phyloP scores from a whole-genome alignment of 1,140 invertebrate species.

The Pseudoatta argentina region DNA sequence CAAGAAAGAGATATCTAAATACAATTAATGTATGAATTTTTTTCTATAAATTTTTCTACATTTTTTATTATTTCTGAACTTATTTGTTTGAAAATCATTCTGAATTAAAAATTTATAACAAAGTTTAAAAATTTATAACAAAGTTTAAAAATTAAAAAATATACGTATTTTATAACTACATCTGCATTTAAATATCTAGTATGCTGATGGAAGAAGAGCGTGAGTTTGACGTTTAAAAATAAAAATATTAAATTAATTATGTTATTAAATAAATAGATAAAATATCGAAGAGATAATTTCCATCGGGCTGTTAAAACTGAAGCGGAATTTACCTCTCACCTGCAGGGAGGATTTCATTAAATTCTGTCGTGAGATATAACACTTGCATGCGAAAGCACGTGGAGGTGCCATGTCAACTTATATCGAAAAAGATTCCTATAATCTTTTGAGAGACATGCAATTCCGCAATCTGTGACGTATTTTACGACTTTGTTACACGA shows the following conservation, averaged over 20 bases:
- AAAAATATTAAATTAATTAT: constrained; percentile 47
- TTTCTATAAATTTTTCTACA: neutral
- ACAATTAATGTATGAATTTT: neutral
- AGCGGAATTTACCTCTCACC: constrained; percentile 25
- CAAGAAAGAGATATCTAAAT: neutral
- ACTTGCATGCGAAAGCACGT: constrained; percentile 36
- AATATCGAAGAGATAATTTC: constrained; percentile 18
- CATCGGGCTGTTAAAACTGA: constrained; percentile 17
- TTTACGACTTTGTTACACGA: constrained; percentile 6
- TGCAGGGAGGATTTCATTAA: constrained; percentile 40
- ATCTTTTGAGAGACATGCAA: constrained; percentile 34
- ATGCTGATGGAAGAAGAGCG: neutral
- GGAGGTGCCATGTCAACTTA: constrained; percentile 15
- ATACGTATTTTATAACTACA: neutral
- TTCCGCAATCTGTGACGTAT: constrained; percentile 23
- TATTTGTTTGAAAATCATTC: neutral
- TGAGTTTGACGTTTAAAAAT: neutral
- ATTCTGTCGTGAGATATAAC: constrained; percentile 33
- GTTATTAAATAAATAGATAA: constrained; percentile 32
- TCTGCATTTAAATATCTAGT: neutral
- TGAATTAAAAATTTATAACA: neutral
- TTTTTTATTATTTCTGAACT: neutral
- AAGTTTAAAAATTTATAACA: neutral
- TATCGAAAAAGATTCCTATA: constrained; percentile 26
- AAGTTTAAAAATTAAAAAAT: neutral